Percentiles rank a stretch among this genome's conserved stretches.
These are phyloP conservation scores for Clupea harengus DNA, from an alignment of 2,113 vertebrate species.

Conservation along the genomic window DNA sequence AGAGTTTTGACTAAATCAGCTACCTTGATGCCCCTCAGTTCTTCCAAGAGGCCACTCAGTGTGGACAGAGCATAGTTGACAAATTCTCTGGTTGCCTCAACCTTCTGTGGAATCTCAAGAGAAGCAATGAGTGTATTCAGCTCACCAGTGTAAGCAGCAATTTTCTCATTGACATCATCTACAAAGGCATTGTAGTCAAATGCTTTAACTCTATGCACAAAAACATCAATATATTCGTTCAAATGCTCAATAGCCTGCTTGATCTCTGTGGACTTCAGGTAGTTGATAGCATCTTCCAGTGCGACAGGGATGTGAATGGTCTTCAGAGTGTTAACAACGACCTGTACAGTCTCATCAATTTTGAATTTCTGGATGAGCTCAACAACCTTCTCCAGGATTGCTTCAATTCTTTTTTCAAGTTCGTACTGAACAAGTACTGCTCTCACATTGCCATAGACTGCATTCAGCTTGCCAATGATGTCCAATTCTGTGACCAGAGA, in stretches of 20 bases:
- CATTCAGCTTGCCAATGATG: constrained; percentile 71
- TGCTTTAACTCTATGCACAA: constrained; percentile 69
- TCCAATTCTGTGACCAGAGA: constrained; percentile 69
- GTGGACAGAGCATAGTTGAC: constrained; percentile 59
- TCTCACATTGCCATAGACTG: constrained; percentile 61
- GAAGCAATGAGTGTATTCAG: constrained; percentile 74
- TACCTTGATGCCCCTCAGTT: constrained; percentile 70
- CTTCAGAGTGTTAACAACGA: constrained; percentile 62
- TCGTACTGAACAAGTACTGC: constrained; percentile 74
- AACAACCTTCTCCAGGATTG: constrained; percentile 73
- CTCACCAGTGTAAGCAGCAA: constrained; percentile 58
- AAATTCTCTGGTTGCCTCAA: constrained; percentile 70
- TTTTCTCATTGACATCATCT: constrained; percentile 69
- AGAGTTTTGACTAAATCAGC: constrained; percentile 70
- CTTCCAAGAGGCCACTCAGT: constrained; percentile 57
- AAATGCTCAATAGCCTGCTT: constrained; percentile 72
- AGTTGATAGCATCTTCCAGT: constrained; percentile 63
- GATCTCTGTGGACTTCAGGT: constrained; percentile 75
- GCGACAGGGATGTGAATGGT: constrained; percentile 66
- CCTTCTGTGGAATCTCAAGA: constrained; percentile 80
- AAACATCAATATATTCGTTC: constrained; percentile 70
- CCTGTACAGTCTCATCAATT: constrained; percentile 73
- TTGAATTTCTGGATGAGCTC: constrained; percentile 74
- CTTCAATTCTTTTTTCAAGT: constrained; percentile 71
- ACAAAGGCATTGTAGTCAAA: constrained; percentile 84